Base-by-base conservation (phyloP, 2,797 vertebrate species). In the Pseudocheirus occidentalis region DNA sequence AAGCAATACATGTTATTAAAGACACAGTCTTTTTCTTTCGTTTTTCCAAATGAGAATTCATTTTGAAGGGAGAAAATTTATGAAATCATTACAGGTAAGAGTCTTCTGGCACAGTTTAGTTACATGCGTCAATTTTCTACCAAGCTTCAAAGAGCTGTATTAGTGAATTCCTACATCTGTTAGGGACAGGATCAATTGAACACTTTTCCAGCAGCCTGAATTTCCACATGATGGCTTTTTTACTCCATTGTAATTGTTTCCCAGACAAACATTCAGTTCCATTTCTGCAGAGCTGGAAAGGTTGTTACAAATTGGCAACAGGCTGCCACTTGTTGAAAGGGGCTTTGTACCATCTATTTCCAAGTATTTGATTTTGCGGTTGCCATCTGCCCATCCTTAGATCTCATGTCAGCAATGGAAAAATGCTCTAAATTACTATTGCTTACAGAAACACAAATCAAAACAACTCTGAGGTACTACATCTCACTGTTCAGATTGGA, bases 61-160 rank as follows among this genome's bases (percentile, higher is more conserved):
- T 92, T 87, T 95, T 52, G 5, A 95, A 92, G 93, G 66, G 55
- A 91, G 14, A 93, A 94, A 91, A 91, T 66, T 92, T 56, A 1
- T n/a, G 90, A n/a, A 55, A 50, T 40, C 92, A 91, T 28, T 95
- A 18, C 59, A 94, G 89, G 34, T 90, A 57, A 73, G 57, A 94
- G 16, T 12, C 28, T 55, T 28, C 46, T 81, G 13, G 53, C 89
- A 73, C 66, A 73, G 34, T n/a, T 59, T 16, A 21, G 29, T 9
- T 0, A 34, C 13, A 53, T 54, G n/a, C 58, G 62, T 28, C 29
- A 73, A 50, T 91, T 93, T 95, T 94, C 87, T 91, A n/a, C 34
- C 92, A 95, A 95, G 56, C n/a, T 89, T 40, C 56, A 92, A 94
- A 62, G 66, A 40, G n/a, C 13, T 53, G 3, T 91, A 1, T 55